Evolutionary conservation across 2,113 vertebrate genomes (phyloP), one percentile per base, ranked within the genome.

Genomic region (Mesembrinibis cayennensis): DNA sequence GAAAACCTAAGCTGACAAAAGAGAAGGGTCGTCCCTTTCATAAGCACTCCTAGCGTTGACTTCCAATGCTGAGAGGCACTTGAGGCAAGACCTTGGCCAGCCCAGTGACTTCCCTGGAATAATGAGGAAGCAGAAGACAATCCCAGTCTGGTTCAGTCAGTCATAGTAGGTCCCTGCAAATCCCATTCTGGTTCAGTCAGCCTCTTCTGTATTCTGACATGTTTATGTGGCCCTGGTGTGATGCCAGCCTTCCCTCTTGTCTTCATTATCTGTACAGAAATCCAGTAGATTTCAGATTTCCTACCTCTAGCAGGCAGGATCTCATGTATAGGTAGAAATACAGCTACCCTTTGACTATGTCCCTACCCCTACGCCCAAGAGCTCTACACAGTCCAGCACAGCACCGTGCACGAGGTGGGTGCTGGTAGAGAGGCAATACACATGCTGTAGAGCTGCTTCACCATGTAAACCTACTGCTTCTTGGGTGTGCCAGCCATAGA

Each of bases 321-420:
- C 26, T 53, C 47, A 8, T 44, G 11, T 34, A 40, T 11, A 7
- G 7, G 21, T 34, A 66, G n/a, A 77, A 66, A 47, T 13, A 82
- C 14, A 58, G 13, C 38, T 82, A 34, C 21, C 29, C 26, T 45
- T 71, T 65, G 21, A 12, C 16, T 16, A 15, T 9, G 7, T 56
- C 25, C 36, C 36, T 50, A 22, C 8, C 9, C 16, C 7, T 44
- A 16, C 1, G 1, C 16, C 7, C 17, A 56, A 52, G 49, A 53
- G 29, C 14, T 42, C 34, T 50, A 32, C 34, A 18, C 34, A 47
- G 11, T n/a, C 29, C 38, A 77, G 34, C 13, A 36, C 21, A 53
- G 30, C 25, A 52, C 17, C 0, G 0, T 32, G 34, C 38, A 42
- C 0, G 1, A 82, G 11, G 25, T 36, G 12, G 7, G 9, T 36